phyloP scores from a whole-genome alignment of 2,797 vertebrate species.

The Hippoglossus hippoglossus region DNA sequence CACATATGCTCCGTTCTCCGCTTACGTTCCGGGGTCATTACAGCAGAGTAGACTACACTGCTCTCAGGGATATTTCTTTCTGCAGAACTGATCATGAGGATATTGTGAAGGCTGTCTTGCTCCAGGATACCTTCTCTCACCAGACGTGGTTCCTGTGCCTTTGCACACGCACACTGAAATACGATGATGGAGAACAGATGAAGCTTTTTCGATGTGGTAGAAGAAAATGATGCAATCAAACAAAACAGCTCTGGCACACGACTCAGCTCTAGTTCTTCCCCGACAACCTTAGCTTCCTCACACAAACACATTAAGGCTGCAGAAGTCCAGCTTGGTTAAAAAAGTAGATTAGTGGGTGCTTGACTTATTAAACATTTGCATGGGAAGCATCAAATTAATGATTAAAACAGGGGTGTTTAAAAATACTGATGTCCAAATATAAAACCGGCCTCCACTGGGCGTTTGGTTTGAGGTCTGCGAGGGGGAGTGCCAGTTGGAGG shows the following conservation, averaged over 20 bases:
- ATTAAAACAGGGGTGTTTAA: conserved; percentile 65
- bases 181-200: conserved; percentile 24
- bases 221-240: conserved; percentile 27
- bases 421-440: conserved; percentile 66
- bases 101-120: conserved; percentile 28
- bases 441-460: conserved; percentile 52
- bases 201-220: conserved; percentile 11
- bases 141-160: conserved; percentile 26
- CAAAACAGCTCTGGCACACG: conserved; percentile 10
- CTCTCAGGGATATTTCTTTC: conserved; percentile 56
- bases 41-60: conserved; percentile 14
- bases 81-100: conserved; percentile 47
- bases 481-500: conserved; percentile 60
- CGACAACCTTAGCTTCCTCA: conserved; percentile 36
- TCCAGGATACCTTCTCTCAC: conserved; percentile 41
- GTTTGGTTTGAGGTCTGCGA: conserved; percentile 63
- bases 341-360: conserved; percentile 42
- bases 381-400: conserved; percentile 59
- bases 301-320: conserved; percentile 41
- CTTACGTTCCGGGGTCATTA: conserved; percentile 50
- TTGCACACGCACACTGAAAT: conserved; percentile 18
- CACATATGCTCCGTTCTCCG: conserved; percentile 58
- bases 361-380: conserved; percentile 51
- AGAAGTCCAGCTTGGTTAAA: conserved; percentile 42
- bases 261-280: conserved; percentile 23